Evolutionary conservation across 2,888 invertebrate genomes (phyloP), one percentile per base, ranked within the genome.

Genomic region (Cantharis lateralis): DNA sequence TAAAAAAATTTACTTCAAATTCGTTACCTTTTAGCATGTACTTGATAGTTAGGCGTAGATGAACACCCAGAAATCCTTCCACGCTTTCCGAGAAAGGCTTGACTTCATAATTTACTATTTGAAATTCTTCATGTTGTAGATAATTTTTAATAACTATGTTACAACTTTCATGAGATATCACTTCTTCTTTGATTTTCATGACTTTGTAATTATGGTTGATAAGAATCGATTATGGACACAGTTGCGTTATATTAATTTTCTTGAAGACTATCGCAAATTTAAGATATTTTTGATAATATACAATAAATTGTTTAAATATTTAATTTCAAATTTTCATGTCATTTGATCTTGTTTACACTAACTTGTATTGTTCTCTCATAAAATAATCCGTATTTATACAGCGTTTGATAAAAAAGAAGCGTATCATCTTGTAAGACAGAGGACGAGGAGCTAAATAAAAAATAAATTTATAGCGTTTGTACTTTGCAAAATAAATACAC

Each of bases 81-180:
- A 72, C 72, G n/a, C 62, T 66, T n/a, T 63, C 64, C 11, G 63
- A 20, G 13, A 78, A 10, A 2, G 75, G 70, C 13, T 75, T 72
- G 20, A 79, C 68, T 20, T 77, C 68, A 72, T 75, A 79, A 72
- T 76, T 74, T 16, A 80, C 61, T 32, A 81, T 20, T 75, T 81
- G 75, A 68, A 81, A 81, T 70, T 78, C 71, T 1, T 61, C 68
- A 24, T 63, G 61, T 64, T 75, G 13, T n/a, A 75, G 15, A 62
- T 72, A 62, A 15, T 70, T 72, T 61, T 70, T 62, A 10, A 78
- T 10, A 62, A 78, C 75, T 2, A 32, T 15, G 28, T 61, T 62
- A 62, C 73, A 74, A 48, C 72, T 71, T 18, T 62, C 62, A 13
- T 7, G 11, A 61, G 62, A 15, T 15, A 71, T 10, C 18, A 66